Conservation (phyloP, 2,797 vertebrate species). For the Naso thynnoides region DNA sequence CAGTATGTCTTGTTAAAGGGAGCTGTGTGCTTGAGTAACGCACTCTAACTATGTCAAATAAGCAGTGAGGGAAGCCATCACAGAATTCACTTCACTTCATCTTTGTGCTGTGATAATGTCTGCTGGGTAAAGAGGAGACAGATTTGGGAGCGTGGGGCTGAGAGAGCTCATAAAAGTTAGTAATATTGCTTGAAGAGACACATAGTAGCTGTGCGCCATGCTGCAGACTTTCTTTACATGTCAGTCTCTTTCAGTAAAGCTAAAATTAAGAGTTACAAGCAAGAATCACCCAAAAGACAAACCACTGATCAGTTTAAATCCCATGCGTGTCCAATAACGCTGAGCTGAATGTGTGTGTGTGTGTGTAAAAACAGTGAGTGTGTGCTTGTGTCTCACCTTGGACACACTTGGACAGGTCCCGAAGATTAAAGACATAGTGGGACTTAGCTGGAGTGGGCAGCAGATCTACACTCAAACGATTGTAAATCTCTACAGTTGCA, state of each 20-base stretch:
- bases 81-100: conserved; percentile 35
- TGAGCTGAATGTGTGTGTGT: conserved; percentile 11
- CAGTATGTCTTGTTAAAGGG: conserved; percentile 1
- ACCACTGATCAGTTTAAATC: background rate
- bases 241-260: conserved; percentile 24
- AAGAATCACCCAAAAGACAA: background rate
- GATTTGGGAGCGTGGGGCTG: background rate
- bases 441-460: conserved; percentile 92
- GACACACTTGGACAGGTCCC: conserved; percentile 91
- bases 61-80: conserved; percentile 16
- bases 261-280: background rate
- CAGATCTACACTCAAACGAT: conserved; percentile 90
- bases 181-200: conserved; percentile 53
- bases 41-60: conserved; percentile 17
- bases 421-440: conserved; percentile 92
- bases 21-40: conserved; percentile 29
- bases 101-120: conserved; percentile 30
- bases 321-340: background rate
- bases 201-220: conserved; percentile 16
- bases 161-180: conserved; percentile 15
- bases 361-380: too few species aligned
- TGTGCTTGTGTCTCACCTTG: conserved; percentile 83
- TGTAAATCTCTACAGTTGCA: conserved; percentile 90
- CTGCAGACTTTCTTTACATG: conserved; percentile 8
- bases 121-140: conserved; percentile 23